These are phyloP conservation scores for Sarcophaga peregrina DNA, from an alignment of 1,140 invertebrate genomes.

Conservation along the genomic window DNA sequence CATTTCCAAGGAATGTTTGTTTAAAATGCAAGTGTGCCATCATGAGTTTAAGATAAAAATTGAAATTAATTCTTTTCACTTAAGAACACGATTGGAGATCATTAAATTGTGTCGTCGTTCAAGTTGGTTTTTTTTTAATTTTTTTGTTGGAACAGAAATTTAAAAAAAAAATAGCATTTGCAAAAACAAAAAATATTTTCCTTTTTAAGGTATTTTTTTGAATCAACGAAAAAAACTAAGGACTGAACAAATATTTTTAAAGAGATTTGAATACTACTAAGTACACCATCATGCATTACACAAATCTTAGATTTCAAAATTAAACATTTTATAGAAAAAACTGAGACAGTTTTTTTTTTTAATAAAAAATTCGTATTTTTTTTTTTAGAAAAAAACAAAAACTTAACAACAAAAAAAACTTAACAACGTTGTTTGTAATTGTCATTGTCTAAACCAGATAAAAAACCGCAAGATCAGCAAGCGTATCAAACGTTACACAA, in stretches of 20 bases:
- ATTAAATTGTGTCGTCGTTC: conserved; percentile 46
- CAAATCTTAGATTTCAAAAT: conserved; percentile 45
- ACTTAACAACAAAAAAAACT: background rate
- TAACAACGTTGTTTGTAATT: background rate
- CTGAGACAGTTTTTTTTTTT: background rate
- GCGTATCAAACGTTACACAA: conserved; percentile 35
- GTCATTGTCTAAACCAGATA: conserved; percentile 21
- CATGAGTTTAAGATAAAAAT: conserved; percentile 45
- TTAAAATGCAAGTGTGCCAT: conserved; percentile 39
- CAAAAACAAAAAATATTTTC: background rate
- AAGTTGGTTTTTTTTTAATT: background rate
- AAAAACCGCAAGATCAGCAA: conserved; percentile 45
- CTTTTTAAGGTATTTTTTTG: background rate
- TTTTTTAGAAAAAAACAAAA: background rate
- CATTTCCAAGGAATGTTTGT: conserved; percentile 18
- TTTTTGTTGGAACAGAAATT: background rate
- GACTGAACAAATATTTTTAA: background rate
- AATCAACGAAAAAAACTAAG: no score
- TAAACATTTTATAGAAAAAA: conserved; percentile 9
- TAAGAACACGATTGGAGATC: conserved; percentile 47
- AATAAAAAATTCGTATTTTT: background rate
- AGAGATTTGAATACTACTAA: background rate
- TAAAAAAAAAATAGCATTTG: background rate
- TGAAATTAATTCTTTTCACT: conserved; percentile 48
- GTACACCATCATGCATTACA: conserved; percentile 26